These are phyloP conservation scores for Microplitis deprimator DNA, from an alignment of 2,888 invertebrate genomes.

Conservation along the genomic window DNA sequence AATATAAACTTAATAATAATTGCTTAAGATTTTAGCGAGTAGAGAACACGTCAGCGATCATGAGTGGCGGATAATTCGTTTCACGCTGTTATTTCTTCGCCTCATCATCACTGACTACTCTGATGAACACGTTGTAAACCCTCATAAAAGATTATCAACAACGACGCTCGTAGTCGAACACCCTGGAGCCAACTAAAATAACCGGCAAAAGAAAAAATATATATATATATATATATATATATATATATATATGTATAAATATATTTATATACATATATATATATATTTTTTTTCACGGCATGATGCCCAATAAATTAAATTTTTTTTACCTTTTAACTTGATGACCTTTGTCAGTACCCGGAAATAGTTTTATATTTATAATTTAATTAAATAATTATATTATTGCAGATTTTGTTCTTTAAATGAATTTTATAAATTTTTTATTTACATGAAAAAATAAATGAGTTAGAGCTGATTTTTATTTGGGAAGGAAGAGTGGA, in stretches of 20 bases:
- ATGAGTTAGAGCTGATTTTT: too few species aligned
- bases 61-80: slow-evolving; percentile 46
- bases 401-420: background rate
- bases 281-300: slow-evolving; percentile 1
- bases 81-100: slow-evolving; percentile 43
- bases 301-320: background rate
- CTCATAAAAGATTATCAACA: slow-evolving; percentile 14
- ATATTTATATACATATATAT: background rate
- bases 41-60: slow-evolving; percentile 25
- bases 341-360: background rate
- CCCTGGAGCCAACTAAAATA: background rate
- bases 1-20: slow-evolving; percentile 18
- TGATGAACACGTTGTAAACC: slow-evolving; percentile 32
- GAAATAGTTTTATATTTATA: background rate
- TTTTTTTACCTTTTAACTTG: background rate
- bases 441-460: background rate
- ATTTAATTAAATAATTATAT: background rate
- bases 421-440: background rate
- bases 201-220: background rate
- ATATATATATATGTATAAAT: background rate
- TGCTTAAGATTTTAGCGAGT: slow-evolving; percentile 9
- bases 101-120: slow-evolving; percentile 28
- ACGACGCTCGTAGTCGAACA: background rate
- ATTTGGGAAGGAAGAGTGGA: too few species aligned
- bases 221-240: background rate